Base-by-base conservation (phyloP, 2,797 vertebrate species). In the Triplophysa bombifrons region DNA sequence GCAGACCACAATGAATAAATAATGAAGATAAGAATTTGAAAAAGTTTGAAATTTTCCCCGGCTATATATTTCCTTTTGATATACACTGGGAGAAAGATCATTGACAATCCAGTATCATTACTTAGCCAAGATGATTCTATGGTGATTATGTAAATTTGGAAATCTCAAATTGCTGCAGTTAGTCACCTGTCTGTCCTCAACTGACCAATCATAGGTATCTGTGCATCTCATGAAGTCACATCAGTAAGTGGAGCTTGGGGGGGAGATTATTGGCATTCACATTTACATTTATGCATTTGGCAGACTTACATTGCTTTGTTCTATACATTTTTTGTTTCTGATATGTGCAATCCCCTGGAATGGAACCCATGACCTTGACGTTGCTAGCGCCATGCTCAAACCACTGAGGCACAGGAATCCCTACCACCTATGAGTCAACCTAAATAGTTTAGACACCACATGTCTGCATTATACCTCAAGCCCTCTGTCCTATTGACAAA, bases 401-500 rank as follows among this genome's bases (percentile, higher is more conserved):
- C 30, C 30, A 30, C 30, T 5, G 30, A 30, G 30, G 4, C 30
- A 30, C 4, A 30, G 30, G 30, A 30, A 30, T 4, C 4, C 30
- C 4, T 30, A 4, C n/a, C 20, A 67, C 73, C 38, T 58, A 41
- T 80, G 77, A 55, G 13, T 48, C 1, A 14, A 38, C 30, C 41
- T 76, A 51, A 55, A 66, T 63, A 34, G 20, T 38, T 66, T 60
- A 72, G 9, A 53, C 44, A 74, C n/a, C 58, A 72, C 14, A 34
- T 53, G 67, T 25, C 11, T 14, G 48, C 25, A 41, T 71, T 74
- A 65, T 72, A 22, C 41, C 17, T 6, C 1, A 38, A 68, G 79
- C 53, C 73, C 2, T 66, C 50, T 78, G 34, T 50, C 13, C 44
- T 41, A 38, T 72, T 87, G 86, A 87, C 88, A 87, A 88, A 85